phyloP scores from a whole-genome alignment of 2,113 vertebrate genomes.

The Nyctibius bracteatus region DNA sequence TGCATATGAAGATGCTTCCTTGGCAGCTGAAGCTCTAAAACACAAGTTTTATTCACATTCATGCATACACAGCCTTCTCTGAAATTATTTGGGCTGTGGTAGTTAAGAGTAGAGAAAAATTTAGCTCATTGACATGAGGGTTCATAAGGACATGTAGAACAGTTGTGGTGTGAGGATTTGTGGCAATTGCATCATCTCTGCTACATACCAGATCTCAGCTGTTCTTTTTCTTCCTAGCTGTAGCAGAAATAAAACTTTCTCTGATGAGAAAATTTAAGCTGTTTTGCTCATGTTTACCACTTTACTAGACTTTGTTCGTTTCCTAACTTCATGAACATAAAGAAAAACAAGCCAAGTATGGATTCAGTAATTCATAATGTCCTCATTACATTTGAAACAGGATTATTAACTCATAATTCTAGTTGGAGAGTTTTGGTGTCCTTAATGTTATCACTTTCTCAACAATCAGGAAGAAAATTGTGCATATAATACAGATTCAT shows the following conservation, averaged over 20 bases:
- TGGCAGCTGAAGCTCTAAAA: not conserved
- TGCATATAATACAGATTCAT: not conserved
- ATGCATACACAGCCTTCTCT: not conserved
- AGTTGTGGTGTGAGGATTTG: not conserved
- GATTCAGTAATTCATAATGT: not conserved
- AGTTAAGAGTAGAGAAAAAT: not conserved
- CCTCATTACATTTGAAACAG: not conserved
- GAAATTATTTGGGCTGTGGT: not conserved
- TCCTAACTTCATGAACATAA: not conserved
- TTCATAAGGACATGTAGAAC: not conserved
- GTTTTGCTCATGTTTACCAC: not conserved
- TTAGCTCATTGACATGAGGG: not conserved
- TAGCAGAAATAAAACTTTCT: not conserved
- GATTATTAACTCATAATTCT: not conserved
- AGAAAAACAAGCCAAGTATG: not conserved
- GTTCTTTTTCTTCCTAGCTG: not conserved
- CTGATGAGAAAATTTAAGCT: not conserved
- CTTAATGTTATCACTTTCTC: not conserved
- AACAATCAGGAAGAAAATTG: not conserved
- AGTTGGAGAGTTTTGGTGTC: not conserved
- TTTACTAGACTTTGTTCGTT: not conserved
- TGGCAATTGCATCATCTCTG: not conserved
- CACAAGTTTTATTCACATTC: not conserved
- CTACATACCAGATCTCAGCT: not conserved
- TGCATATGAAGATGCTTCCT: not conserved